phyloP scores from a whole-genome alignment of 2,113 vertebrate species.

The cat (Felis catus) region DNA sequence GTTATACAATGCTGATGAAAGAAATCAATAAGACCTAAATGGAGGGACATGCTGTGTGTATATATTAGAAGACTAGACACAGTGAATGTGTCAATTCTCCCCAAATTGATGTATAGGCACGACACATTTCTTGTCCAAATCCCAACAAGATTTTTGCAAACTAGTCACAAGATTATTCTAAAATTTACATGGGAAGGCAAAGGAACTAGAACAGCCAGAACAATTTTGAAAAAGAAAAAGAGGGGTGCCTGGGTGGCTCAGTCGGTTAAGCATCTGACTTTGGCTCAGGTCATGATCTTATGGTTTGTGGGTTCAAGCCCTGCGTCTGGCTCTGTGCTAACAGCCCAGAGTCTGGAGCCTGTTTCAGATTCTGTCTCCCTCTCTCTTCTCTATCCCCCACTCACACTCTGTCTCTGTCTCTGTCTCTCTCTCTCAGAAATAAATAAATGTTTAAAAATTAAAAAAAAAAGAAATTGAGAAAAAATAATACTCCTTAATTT shows the following conservation, averaged over 20 bases:
- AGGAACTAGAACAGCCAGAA: background rate
- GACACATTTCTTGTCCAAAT: background rate
- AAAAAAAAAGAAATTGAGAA: background rate
- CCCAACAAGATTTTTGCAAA: background rate
- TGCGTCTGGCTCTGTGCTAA: too few species aligned
- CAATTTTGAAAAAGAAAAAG: slow-evolving; percentile 20
- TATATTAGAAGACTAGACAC: background rate
- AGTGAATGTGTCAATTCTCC: background rate
- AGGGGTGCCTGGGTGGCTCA: too few species aligned
- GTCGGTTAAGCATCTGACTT: too few species aligned
- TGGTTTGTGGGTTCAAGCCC: too few species aligned
- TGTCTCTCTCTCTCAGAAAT: too few species aligned
- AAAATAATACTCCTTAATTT: background rate
- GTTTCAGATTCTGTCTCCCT: too few species aligned
- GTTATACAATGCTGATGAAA: background rate
- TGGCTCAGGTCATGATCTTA: too few species aligned
- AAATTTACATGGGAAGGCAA: background rate
- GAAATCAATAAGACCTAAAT: background rate
- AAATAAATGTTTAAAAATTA: background rate
- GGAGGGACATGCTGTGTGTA: background rate
- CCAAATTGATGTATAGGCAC: background rate
- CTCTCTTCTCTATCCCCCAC: too few species aligned
- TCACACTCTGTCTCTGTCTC: too few species aligned
- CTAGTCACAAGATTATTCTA: background rate
- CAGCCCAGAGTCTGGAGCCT: too few species aligned